Conservation (phyloP, 2,113 vertebrate species). For the Formicarius rufipectus region DNA sequence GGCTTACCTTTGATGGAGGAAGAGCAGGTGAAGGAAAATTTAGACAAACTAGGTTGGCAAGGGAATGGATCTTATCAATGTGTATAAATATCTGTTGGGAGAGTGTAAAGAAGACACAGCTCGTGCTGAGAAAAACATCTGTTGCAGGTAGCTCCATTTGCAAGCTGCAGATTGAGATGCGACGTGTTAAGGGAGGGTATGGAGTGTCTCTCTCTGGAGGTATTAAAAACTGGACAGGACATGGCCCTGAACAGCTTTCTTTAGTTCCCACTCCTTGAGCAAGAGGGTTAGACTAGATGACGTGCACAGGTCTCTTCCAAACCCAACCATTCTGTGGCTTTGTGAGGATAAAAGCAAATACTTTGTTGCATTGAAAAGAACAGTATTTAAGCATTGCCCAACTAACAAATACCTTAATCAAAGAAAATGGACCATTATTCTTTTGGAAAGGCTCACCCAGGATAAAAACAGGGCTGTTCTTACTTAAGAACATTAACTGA, state of each 20-base stretch:
- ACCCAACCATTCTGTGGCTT: neutral
- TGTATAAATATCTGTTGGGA: neutral
- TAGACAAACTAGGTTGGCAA: neutral
- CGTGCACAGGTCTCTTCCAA: neutral
- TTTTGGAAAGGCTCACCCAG: neutral
- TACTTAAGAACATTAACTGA: neutral
- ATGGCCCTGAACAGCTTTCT: neutral
- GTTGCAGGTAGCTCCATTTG: neutral
- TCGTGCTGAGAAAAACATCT: neutral
- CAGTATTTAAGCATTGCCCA: neutral
- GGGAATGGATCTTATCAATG: too few species aligned
- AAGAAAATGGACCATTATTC: constrained; percentile 1
- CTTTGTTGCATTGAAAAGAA: neutral
- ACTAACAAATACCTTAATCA: neutral
- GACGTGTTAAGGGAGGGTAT: neutral
- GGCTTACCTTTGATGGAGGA: neutral
- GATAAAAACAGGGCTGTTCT: neutral
- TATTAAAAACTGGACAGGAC: neutral
- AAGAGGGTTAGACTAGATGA: fast-evolving
- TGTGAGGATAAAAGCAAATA: neutral
- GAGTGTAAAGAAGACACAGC: neutral
- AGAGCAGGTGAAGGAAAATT: neutral
- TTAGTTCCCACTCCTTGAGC: neutral
- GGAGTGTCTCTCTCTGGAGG: neutral
- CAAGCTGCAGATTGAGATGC: neutral